Evolutionary conservation across 2,888 invertebrate genomes (phyloP), one percentile per base, ranked within the genome.

Genomic region (Platerodrilus igneus): DNA sequence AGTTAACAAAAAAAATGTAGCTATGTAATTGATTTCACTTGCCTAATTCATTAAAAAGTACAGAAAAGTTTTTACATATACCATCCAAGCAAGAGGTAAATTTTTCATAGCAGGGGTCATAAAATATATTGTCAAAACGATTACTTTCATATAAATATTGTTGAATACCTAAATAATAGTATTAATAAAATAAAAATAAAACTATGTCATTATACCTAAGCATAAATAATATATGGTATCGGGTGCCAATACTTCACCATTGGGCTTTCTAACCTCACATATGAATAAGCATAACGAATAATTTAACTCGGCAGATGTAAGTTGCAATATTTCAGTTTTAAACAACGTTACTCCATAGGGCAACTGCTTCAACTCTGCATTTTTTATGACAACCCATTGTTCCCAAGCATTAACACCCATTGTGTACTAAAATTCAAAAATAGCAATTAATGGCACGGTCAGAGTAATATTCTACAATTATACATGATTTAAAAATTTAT

Each of bases 361-460:
- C 45, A 84, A 81, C 63, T 88, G 88, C 59, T 91, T 91, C 43
- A 92, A 73, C 60, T 90, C 89, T 0, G 83, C 76, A 68, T 93
- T 93, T 68, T 92, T 93, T 18, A 83, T 83, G 68, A 80, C 78
- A 25, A 92, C 91, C 93, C 94, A 94, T 59, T 92, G 89, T 55
- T 87, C 86, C 92, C 93, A 94, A 0, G 93, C 93, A 65, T 92
- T 92, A 19, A 93, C 89, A 37, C 94, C 94, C 60, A 92, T 91
- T 3, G 91, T 91, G 64, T 85, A 92, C 78, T 85, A 68, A 3
- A 72, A 68, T 42, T 14, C 16, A n/a, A n/a, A 27, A 9, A 13
- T n/a, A n/a, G n/a, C n/a, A n/a, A n/a, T n/a, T n/a, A n/a, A n/a
- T n/a, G n/a, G n/a, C n/a, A n/a, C 9, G n/a, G n/a, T n/a, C n/a